phyloP scores from a whole-genome alignment of 1,140 invertebrate genomes.

The Sarcophaga peregrina region DNA sequence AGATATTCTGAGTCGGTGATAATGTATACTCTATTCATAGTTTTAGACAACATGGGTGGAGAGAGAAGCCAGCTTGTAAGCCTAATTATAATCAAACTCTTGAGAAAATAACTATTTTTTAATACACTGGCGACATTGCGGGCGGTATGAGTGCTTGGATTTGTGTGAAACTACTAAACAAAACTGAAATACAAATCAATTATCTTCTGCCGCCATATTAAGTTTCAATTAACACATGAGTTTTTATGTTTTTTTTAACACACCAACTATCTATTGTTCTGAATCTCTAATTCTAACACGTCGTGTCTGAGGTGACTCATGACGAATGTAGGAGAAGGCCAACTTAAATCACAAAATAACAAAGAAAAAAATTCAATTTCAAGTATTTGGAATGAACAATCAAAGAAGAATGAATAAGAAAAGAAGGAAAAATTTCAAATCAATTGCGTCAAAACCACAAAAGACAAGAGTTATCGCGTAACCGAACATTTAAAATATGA shows the following conservation, averaged over 20 bases:
- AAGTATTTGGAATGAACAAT: neutral
- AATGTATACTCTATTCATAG: too few relatives aligned
- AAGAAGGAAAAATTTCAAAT: neutral
- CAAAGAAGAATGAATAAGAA: neutral
- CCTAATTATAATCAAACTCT: too few relatives aligned
- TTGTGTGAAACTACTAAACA: too few relatives aligned
- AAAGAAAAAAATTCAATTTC: too few relatives aligned
- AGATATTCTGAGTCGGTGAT: too few relatives aligned
- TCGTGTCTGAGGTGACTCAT: neutral
- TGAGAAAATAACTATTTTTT: too few relatives aligned
- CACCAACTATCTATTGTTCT: neutral
- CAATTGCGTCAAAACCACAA: conserved; percentile 32
- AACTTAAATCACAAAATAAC: neutral
- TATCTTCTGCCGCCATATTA: neutral
- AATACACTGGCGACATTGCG: too few relatives aligned
- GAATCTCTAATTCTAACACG: conserved; percentile 3
- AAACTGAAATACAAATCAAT: neutral
- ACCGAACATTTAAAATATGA: neutral
- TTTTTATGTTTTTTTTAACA: too few relatives aligned
- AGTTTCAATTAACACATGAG: neutral
- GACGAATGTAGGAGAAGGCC: neutral
- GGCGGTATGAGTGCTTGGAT: too few relatives aligned
- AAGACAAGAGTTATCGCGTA: conserved; percentile 1
- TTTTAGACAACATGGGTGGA: too few relatives aligned
- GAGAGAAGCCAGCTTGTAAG: too few relatives aligned